Percentiles rank a stretch among this genome's conserved stretches.
These are phyloP conservation scores for Mionectes macconnelli DNA, from an alignment of 2,113 vertebrate species.

Conservation along the genomic window DNA sequence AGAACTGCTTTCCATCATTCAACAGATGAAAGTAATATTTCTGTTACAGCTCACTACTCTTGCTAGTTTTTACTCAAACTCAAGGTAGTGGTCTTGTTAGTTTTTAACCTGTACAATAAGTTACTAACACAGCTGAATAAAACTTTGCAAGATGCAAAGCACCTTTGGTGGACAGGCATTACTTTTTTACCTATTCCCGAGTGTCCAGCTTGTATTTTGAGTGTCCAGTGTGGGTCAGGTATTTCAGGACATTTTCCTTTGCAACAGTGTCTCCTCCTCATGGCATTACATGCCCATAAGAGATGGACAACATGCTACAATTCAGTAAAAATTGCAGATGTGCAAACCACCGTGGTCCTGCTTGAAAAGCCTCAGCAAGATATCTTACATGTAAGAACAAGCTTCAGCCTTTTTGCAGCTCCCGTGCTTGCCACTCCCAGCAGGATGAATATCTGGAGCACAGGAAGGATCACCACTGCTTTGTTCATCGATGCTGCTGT, in stretches of 20 bases:
- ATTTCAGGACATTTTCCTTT: background rate
- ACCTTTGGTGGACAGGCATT: background rate
- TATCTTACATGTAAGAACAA: background rate
- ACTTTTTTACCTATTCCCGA: background rate
- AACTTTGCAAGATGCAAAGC: background rate
- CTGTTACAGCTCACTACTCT: background rate
- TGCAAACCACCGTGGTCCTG: background rate
- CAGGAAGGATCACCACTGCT: background rate
- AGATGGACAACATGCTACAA: background rate
- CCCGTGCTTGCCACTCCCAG: background rate
- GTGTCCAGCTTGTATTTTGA: background rate
- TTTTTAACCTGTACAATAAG: background rate
- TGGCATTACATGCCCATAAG: background rate
- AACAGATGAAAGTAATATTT: background rate
- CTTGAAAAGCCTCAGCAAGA: background rate
- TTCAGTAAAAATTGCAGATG: accelerated
- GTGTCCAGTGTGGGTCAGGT: background rate
- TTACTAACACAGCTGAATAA: background rate
- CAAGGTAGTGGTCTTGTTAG: background rate
- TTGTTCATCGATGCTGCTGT: background rate
- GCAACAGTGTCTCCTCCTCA: background rate
- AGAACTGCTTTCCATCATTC: background rate
- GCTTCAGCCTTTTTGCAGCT: background rate
- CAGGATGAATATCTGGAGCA: background rate
- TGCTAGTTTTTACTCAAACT: background rate